phyloP scores from a whole-genome alignment of 23 tunicate species.

The Corella eumyota region DNA sequence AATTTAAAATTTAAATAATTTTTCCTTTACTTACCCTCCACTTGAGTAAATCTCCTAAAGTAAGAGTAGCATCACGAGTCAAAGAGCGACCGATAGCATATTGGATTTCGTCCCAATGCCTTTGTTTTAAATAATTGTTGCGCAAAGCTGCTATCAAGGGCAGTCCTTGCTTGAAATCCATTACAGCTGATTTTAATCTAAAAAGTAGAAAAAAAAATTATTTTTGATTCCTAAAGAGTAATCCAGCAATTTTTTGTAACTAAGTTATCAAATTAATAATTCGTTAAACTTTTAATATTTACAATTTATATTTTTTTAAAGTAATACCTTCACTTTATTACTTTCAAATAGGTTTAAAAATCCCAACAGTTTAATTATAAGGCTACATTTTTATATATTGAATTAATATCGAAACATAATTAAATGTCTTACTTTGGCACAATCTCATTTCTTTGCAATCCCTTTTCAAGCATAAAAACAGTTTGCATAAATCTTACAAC shows the following conservation, averaged over 20 bases:
- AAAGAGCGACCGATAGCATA: conserved; percentile 90
- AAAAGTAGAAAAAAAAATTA: neutral
- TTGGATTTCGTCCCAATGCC: conserved; percentile 95
- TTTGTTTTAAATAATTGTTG: conserved; percentile 51
- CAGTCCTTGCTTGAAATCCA: conserved; percentile 79
- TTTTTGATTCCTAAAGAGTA: neutral
- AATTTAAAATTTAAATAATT: too few species aligned
- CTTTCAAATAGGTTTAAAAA: neutral
- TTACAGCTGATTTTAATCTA: conserved; percentile 63
- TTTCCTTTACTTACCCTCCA: conserved; percentile 64
- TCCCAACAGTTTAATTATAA: neutral
- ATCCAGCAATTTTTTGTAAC: neutral
- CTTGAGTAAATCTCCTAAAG: conserved; percentile 67
- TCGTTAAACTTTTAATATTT: neutral
- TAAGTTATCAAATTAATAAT: neutral
- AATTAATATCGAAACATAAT: neutral
- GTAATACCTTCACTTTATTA: too few species aligned
- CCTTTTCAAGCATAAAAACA: conserved; percentile 92
- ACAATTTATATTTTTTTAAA: too few species aligned
- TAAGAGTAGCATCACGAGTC: conserved; percentile 57
- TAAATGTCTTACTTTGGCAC: conserved; percentile 48
- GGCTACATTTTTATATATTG: too few species aligned
- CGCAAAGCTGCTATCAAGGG: conserved; percentile 75
- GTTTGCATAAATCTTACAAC: conserved; percentile 83
- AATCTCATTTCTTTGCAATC: conserved; percentile 70